These are phyloP conservation scores for Neostethus bicornis DNA, from an alignment of 2,797 vertebrate genomes.

Conservation along the genomic window DNA sequence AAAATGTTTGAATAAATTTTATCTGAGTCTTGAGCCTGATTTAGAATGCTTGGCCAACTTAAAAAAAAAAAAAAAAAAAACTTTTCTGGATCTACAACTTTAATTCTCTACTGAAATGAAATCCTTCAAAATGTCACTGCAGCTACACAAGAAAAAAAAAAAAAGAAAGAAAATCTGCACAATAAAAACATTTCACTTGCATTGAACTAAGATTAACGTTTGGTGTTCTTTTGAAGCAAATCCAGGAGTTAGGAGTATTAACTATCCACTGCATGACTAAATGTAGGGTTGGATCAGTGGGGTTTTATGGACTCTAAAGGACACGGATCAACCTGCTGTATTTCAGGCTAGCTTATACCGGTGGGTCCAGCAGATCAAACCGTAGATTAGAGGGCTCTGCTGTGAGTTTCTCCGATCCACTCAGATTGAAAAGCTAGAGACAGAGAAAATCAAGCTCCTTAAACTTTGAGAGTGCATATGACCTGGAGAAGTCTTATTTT, in stretches of 20 bases:
- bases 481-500: constrained; percentile 40
- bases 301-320: constrained; percentile 54
- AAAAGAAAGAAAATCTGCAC: background rate
- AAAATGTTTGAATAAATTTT: constrained; percentile 42
- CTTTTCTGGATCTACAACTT: background rate
- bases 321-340: constrained; percentile 55
- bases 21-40: constrained; percentile 26
- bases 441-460: constrained; percentile 53
- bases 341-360: constrained; percentile 51
- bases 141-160: constrained; percentile 18
- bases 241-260: constrained; percentile 31
- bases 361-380: constrained; percentile 47
- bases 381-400: constrained; percentile 61
- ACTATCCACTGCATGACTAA: constrained; percentile 12
- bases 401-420: constrained; percentile 51
- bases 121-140: constrained; percentile 44
- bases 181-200: constrained; percentile 44
- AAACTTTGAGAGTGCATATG: constrained; percentile 44
- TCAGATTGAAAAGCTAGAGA: constrained; percentile 42
- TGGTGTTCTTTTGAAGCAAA: constrained; percentile 45
- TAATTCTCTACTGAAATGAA: constrained; percentile 6
- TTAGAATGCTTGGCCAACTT: background rate
- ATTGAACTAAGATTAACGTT: constrained; percentile 42
- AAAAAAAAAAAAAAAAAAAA: background rate
- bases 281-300: constrained; percentile 34